A percentile compares a stretch with the other conserved stretches of the same genome.
These are phyloP conservation scores for Crioceris asparagi DNA, from an alignment of 2,888 invertebrate species.

Conservation along the genomic window DNA sequence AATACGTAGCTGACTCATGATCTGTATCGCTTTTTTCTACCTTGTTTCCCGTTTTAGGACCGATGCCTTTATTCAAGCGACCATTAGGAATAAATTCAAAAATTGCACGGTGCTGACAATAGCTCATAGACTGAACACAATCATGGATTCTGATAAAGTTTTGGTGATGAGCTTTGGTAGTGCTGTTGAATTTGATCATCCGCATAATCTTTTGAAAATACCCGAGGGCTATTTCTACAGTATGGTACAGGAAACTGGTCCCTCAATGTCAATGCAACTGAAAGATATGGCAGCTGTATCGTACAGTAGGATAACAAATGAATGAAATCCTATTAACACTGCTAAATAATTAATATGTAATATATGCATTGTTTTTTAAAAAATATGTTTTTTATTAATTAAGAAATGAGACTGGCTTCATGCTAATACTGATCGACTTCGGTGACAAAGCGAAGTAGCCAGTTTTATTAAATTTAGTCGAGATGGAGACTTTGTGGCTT, in stretches of 20 bases:
- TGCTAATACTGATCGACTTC: too few relatives aligned
- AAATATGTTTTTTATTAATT: too few relatives aligned
- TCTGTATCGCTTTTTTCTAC: too few relatives aligned
- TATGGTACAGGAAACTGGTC: slow-evolving; percentile 60
- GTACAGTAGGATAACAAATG: slow-evolving; percentile 6
- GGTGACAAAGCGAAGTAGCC: too few relatives aligned
- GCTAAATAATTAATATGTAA: too few relatives aligned
- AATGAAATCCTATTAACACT: too few relatives aligned
- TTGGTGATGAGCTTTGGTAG: slow-evolving; percentile 70
- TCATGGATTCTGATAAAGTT: slow-evolving; percentile 48
- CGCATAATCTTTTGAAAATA: slow-evolving; percentile 54
- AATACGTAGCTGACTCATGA: too few relatives aligned
- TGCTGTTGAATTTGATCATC: slow-evolving; percentile 68
- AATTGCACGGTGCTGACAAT: slow-evolving; percentile 68
- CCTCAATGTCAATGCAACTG: slow-evolving; percentile 27
- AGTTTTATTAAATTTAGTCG: too few relatives aligned
- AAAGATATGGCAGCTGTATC: slow-evolving; percentile 25
- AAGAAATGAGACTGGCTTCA: too few relatives aligned
- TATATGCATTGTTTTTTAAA: too few relatives aligned
- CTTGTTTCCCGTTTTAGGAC: slow-evolving; percentile 38
- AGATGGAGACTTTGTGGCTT: too few relatives aligned
- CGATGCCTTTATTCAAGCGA: slow-evolving; percentile 65
- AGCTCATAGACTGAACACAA: slow-evolving; percentile 15
- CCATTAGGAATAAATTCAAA: slow-evolving; percentile 62
- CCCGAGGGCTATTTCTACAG: slow-evolving; percentile 50